A percentile compares a stretch with the other conserved stretches of the same genome.
These are phyloP conservation scores for Theonella swinhoei DNA, from an alignment of 37 sponge, comb jelly and placozoan species.

Conservation along the genomic window DNA sequence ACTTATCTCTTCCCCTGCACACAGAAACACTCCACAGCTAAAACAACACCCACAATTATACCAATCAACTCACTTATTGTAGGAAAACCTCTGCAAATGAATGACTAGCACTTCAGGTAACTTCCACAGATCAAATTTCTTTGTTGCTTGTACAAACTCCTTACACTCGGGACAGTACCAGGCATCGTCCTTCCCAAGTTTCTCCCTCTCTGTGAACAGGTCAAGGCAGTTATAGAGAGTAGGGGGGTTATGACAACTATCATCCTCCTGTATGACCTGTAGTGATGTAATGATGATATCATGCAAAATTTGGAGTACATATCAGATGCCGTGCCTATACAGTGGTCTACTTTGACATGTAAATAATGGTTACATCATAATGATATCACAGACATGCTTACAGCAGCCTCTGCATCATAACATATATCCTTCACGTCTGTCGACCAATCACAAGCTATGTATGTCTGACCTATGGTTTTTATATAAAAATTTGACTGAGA, in stretches of 20 bases:
- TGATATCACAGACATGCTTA: too few relatives aligned
- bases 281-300: background rate
- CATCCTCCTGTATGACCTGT: slow-evolving; percentile 30
- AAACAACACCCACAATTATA: background rate
- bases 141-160: slow-evolving; percentile 87
- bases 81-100: slow-evolving; percentile 95
- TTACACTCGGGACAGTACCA: slow-evolving; percentile 98
- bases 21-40: too few relatives aligned
- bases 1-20: slow-evolving; percentile 97
- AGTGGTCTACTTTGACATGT: too few relatives aligned
- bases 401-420: slow-evolving; percentile 35
- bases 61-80: slow-evolving; percentile 54
- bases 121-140: slow-evolving; percentile 95
- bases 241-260: background rate
- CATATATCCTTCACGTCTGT: slow-evolving; percentile 43
- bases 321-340: too few relatives aligned
- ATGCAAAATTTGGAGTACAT: too few relatives aligned
- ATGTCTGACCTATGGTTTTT: slow-evolving; percentile 43
- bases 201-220: slow-evolving; percentile 74
- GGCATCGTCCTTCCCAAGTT: slow-evolving; percentile 77
- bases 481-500: too few relatives aligned
- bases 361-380: too few relatives aligned
- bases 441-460: slow-evolving; percentile 81
- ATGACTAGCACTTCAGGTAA: slow-evolving; percentile 92
- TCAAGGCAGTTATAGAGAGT: slow-evolving; percentile 62